Percentiles rank a stretch among this genome's conserved stretches.
These are phyloP conservation scores for Oreochromis spilurus DNA, from an alignment of 2,113 vertebrate species.

Conservation along the genomic window DNA sequence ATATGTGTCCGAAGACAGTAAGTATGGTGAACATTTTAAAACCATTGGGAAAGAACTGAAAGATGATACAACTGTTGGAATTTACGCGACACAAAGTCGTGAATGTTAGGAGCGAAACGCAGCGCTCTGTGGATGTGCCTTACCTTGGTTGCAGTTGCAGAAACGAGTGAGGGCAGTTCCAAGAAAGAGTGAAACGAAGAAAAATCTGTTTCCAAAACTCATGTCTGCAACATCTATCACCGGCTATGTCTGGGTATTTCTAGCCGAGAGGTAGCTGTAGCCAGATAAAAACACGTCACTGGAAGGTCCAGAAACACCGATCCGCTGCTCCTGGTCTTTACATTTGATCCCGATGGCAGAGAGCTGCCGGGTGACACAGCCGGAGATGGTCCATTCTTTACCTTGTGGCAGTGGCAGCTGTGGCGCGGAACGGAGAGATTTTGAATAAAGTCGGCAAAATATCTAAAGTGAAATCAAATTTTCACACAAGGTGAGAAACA, in stretches of 20 bases:
- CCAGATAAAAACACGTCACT: neutral
- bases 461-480: neutral
- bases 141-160: constrained; percentile 69
- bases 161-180: constrained; percentile 49
- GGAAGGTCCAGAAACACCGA: neutral
- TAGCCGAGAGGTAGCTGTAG: neutral
- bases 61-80: neutral
- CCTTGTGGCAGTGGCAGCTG: neutral
- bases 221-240: constrained; percentile 60
- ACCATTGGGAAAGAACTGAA: neutral
- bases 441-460: neutral
- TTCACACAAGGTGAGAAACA: neutral
- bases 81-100: neutral
- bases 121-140: neutral
- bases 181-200: constrained; percentile 54
- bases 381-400: constrained; percentile 33
- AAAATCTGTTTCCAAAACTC: constrained; percentile 59
- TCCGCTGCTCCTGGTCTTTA: constrained; percentile 29
- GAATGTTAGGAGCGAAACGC: neutral
- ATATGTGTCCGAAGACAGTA: neutral
- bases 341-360: constrained; percentile 16
- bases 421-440: neutral
- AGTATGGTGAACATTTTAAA: neutral
- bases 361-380: neutral
- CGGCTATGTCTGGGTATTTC: neutral